Evolutionary conservation across 2,113 vertebrate species (phyloP).

Genomic region (Pseudorhombus dupliciocellatus): DNA sequence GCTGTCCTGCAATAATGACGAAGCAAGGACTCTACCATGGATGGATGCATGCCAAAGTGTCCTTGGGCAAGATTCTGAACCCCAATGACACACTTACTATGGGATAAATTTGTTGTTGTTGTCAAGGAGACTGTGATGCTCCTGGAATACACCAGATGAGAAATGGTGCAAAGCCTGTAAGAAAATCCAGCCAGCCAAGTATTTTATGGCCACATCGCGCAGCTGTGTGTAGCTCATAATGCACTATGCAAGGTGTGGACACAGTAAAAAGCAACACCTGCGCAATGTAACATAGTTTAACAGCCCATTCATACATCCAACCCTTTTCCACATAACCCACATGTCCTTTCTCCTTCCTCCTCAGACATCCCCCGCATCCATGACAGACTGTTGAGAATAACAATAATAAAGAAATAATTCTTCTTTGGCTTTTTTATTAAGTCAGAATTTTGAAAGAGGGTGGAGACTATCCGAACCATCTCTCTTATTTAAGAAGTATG

Average conservation of each 20-base stretch:
- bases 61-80: background rate
- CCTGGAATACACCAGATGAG: background rate
- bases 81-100: no score
- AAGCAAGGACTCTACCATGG: background rate
- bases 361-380: background rate
- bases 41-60: background rate
- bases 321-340: background rate
- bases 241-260: background rate
- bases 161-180: background rate
- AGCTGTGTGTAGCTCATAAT: conserved; percentile 10
- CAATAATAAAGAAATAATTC: no score
- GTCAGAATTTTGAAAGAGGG: no score
- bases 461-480: no score
- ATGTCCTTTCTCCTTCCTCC: background rate
- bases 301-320: background rate
- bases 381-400: no score
- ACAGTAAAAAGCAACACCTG: conserved; percentile 34
- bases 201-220: background rate
- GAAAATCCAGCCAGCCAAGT: background rate
- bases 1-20: conserved; percentile 5
- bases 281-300: background rate
- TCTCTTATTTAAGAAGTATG: no score
- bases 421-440: no score
- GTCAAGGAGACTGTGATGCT: background rate
- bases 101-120: no score